phyloP scores from a whole-genome alignment of 2,888 invertebrate species.

The Pyrrhosoma nymphula region DNA sequence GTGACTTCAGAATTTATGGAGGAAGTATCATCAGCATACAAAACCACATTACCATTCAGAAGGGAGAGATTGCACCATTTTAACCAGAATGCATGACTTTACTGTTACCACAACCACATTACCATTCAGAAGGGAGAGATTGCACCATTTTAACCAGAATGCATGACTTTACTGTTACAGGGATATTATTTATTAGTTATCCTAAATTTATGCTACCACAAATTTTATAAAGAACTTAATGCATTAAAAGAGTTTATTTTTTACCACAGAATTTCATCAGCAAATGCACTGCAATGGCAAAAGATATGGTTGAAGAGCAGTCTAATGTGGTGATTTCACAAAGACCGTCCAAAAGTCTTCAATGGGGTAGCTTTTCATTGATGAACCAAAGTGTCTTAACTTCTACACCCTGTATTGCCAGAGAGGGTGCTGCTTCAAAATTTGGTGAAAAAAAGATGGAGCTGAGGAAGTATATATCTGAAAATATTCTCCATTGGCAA shows the following conservation, averaged over 20 bases:
- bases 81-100: no score
- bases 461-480: conserved; percentile 9
- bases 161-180: neutral
- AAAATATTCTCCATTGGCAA: neutral
- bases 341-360: neutral
- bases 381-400: neutral
- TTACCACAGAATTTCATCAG: neutral
- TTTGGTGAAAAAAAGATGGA: neutral
- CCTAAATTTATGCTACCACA: neutral
- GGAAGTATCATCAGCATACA: no score
- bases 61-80: no score
- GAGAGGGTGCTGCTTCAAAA: neutral
- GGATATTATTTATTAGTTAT: neutral
- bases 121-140: no score
- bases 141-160: no score
- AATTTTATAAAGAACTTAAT: no score
- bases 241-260: neutral
- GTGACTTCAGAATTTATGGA: no score
- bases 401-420: neutral
- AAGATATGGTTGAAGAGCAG: neutral
- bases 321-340: neutral
- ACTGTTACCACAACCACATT: no score
- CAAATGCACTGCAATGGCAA: neutral
- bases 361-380: neutral
- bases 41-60: no score